Conservation (phyloP, 2,888 invertebrate genomes). For the Dorcus parallelipipedus region DNA sequence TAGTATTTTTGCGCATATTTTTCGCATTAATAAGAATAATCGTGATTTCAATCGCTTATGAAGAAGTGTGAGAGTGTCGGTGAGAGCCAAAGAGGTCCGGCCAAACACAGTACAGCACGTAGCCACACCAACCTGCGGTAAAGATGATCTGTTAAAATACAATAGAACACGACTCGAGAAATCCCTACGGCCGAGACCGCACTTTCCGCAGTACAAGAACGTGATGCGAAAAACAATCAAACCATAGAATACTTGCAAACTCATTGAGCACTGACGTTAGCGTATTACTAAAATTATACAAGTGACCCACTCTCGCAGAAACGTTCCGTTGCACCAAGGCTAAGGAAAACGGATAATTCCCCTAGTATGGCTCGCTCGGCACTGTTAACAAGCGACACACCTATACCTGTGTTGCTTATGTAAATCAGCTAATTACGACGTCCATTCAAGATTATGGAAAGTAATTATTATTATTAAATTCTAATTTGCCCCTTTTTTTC, state of each 20-base stretch:
- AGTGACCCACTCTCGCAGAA: no score
- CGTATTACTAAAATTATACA: neutral
- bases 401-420: neutral
- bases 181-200: constrained; percentile 19
- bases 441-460: no score
- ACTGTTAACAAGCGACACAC: neutral
- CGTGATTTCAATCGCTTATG: constrained; percentile 17
- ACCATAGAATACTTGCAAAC: neutral
- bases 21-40: constrained; percentile 5
- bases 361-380: neutral
- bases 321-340: neutral
- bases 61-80: constrained; percentile 7
- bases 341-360: neutral
- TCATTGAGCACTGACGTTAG: neutral
- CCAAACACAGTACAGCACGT: constrained; percentile 10
- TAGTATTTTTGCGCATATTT: neutral
- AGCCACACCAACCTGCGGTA: constrained; percentile 10
- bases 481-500: no score
- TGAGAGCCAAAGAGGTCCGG: neutral
- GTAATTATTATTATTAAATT: no score
- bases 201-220: constrained; percentile 20
- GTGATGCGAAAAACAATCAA: constrained; percentile 13
- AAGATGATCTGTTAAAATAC: constrained; percentile 17
- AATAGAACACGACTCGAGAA: constrained; percentile 17
- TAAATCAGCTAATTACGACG: no score